Evolutionary conservation across 2,113 vertebrate species (phyloP).

Genomic region (Dipodomys spectabilis): DNA sequence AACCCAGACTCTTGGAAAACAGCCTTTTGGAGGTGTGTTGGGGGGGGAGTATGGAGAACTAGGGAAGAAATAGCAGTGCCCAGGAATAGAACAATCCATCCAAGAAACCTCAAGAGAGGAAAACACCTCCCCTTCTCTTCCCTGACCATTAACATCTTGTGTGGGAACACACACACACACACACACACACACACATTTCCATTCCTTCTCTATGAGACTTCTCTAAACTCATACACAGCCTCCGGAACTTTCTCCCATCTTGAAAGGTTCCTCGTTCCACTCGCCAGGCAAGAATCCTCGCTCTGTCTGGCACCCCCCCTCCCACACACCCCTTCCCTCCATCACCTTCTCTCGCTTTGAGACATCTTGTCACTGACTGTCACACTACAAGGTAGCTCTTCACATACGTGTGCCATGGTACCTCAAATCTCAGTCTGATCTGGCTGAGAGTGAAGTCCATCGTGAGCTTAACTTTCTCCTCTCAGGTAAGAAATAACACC

Average conservation of each 20-base stretch:
- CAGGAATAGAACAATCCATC: background rate
- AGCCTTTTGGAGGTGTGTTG: too few species aligned
- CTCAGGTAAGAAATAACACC: background rate
- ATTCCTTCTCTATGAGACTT: background rate
- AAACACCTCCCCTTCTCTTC: background rate
- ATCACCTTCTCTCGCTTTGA: background rate
- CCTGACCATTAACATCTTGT: background rate
- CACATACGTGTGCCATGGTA: background rate
- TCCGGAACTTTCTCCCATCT: too few species aligned
- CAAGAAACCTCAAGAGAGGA: background rate
- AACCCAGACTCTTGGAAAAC: background rate
- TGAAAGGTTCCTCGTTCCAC: too few species aligned
- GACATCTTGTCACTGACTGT: background rate
- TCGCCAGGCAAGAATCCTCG: too few species aligned
- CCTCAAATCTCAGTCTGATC: slow-evolving; percentile 24
- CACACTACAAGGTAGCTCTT: background rate
- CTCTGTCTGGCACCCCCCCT: too few species aligned
- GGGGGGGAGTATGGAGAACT: background rate
- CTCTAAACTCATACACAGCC: background rate
- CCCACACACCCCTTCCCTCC: too few species aligned
- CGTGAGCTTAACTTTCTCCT: background rate
- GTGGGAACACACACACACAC: too few species aligned
- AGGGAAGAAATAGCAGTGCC: background rate
- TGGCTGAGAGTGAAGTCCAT: background rate
- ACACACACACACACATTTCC: too few species aligned